phyloP scores from a whole-genome alignment of 2,888 invertebrate species.

The Chesias legatella region DNA sequence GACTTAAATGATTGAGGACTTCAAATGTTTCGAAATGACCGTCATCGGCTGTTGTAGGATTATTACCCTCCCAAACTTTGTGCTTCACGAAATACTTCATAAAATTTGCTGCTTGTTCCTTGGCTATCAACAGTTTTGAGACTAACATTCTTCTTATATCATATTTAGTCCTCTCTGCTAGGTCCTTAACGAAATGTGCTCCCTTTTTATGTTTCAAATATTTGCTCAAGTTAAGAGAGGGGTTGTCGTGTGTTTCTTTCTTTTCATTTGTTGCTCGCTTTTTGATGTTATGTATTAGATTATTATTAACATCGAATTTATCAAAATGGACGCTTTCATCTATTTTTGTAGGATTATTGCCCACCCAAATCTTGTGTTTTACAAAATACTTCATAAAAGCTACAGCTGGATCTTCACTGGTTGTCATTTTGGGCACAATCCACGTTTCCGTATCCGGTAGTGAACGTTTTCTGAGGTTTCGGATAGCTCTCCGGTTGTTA shows the following conservation, averaged over 20 bases:
- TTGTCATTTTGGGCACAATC: slow-evolving; percentile 41
- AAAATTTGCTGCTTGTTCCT: too few species aligned
- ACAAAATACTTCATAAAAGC: slow-evolving; percentile 53
- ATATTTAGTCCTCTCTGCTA: slow-evolving; percentile 32
- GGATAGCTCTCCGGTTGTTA: slow-evolving; percentile 18
- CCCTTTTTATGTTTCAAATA: slow-evolving; percentile 34
- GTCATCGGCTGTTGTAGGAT: slow-evolving; percentile 26
- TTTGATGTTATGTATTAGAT: slow-evolving; percentile 27
- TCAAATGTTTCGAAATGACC: slow-evolving; percentile 28
- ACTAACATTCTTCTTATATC: slow-evolving; percentile 29
- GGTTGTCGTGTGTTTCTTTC: slow-evolving; percentile 34
- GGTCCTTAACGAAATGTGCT: slow-evolving; percentile 31
- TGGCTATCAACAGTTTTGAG: slow-evolving; percentile 4
- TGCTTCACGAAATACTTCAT: slow-evolving; percentile 60
- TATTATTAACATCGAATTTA: slow-evolving; percentile 41
- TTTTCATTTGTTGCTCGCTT: slow-evolving; percentile 36
- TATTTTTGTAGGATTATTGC: slow-evolving; percentile 37
- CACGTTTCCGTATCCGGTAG: slow-evolving; percentile 8
- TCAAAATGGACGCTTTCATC: slow-evolving; percentile 7
- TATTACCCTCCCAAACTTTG: slow-evolving; percentile 54
- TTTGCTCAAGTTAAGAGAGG: slow-evolving; percentile 33
- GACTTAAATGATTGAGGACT: slow-evolving; percentile 40
- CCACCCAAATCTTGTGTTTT: slow-evolving; percentile 59
- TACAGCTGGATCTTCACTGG: slow-evolving; percentile 37
- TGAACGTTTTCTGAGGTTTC: slow-evolving; percentile 25